Evolutionary conservation across 2,888 invertebrate species (phyloP).

Genomic region (Volucella bombylans): DNA sequence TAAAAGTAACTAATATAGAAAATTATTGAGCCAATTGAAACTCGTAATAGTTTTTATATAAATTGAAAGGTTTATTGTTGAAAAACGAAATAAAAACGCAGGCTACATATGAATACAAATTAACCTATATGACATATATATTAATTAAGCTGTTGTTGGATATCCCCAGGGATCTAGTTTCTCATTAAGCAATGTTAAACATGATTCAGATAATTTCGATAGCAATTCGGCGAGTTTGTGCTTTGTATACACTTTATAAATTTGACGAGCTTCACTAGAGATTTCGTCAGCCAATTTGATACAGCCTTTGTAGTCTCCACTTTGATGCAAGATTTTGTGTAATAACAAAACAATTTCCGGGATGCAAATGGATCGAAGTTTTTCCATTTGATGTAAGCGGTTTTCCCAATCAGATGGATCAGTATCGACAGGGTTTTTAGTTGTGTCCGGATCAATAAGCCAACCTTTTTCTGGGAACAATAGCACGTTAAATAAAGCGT

Average conservation of each 20-base stretch:
- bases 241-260: conserved; percentile 92
- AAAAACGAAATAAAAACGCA: conserved; percentile 6
- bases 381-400: conserved; percentile 85
- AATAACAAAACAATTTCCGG: conserved; percentile 92
- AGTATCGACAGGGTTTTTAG: conserved; percentile 83
- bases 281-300: conserved; percentile 90
- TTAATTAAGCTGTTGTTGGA: conserved; percentile 80
- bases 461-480: conserved; percentile 95
- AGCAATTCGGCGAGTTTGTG: conserved; percentile 90
- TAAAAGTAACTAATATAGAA: neutral
- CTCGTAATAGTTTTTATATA: too few species aligned
- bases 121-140: too few species aligned
- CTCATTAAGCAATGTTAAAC: conserved; percentile 88
- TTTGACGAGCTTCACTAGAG: conserved; percentile 89
- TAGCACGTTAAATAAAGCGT: conserved; percentile 92
- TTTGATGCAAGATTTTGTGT: conserved; percentile 90
- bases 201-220: conserved; percentile 90
- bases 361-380: conserved; percentile 90
- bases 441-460: conserved; percentile 88
- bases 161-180: conserved; percentile 93
- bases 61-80: conserved; percentile 12
- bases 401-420: conserved; percentile 85
- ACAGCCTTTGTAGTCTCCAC: conserved; percentile 89
- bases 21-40: neutral
- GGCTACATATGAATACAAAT: conserved; percentile 37